phyloP scores from a whole-genome alignment of 1,140 invertebrate genomes.

The Conopomorpha cramerella region DNA sequence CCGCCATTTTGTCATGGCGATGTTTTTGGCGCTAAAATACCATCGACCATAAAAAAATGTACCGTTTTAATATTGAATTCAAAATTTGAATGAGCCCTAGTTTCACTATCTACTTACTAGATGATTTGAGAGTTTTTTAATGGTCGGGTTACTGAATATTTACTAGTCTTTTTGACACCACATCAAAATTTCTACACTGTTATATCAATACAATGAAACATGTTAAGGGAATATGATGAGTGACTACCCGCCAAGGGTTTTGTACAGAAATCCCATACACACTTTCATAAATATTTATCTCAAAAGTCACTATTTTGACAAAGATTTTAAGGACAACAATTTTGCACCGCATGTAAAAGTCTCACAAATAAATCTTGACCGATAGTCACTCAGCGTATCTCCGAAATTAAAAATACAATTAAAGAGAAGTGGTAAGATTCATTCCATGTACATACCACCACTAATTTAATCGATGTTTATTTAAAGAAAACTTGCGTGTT shows the following conservation, averaged over 20 bases:
- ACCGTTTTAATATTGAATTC: not conserved
- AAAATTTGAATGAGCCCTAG: not conserved
- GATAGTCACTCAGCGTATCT: no score
- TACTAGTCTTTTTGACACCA: no score
- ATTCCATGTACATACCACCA: conserved; percentile 48
- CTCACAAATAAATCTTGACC: not conserved
- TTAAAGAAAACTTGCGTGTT: not conserved
- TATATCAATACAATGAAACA: no score
- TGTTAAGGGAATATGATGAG: no score
- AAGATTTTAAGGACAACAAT: not conserved
- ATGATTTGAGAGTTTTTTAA: no score
- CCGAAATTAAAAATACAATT: conserved; percentile 1
- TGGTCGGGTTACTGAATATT: no score
- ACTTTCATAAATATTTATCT: not conserved
- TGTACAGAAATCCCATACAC: no score
- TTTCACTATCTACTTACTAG: not conserved
- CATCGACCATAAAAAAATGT: not conserved
- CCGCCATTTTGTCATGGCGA: not conserved
- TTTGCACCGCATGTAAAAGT: not conserved
- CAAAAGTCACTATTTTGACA: not conserved
- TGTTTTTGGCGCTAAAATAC: not conserved
- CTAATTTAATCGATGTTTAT: no score
- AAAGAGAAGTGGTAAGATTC: conserved; percentile 18
- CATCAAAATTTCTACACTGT: no score
- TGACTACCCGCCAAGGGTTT: no score